Percentiles rank a stretch among this genome's conserved stretches.
These are phyloP conservation scores for Delia radicum DNA, from an alignment of 1,140 invertebrate genomes.

Conservation along the genomic window DNA sequence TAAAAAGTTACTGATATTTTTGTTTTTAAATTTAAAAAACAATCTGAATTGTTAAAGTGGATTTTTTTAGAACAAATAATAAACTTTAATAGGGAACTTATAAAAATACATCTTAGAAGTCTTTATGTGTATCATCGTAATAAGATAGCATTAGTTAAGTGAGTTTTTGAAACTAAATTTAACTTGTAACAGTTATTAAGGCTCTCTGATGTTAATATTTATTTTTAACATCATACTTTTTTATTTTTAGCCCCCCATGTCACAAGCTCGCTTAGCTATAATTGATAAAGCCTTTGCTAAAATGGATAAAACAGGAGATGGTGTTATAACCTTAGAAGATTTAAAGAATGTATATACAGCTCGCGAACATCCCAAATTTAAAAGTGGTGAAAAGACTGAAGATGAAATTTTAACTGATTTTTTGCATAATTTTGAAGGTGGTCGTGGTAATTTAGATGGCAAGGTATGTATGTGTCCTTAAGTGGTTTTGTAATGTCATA, in stretches of 20 bases:
- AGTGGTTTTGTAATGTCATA: background rate
- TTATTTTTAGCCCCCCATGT: conserved; percentile 81
- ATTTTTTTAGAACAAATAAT: too few relatives aligned
- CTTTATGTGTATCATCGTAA: too few relatives aligned
- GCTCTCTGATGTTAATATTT: too few relatives aligned
- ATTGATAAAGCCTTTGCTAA: conserved; percentile 87
- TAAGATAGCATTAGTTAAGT: too few relatives aligned
- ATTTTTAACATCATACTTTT: background rate
- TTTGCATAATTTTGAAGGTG: conserved; percentile 84
- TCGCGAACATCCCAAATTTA: conserved; percentile 62
- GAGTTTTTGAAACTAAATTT: too few relatives aligned
- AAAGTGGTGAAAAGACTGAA: conserved; percentile 87
- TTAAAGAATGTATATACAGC: conserved; percentile 59
- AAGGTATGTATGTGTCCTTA: conserved; percentile 62
- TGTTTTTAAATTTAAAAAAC: too few relatives aligned
- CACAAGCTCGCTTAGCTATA: conserved; percentile 69
- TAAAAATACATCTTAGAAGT: too few relatives aligned
- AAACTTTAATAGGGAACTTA: too few relatives aligned
- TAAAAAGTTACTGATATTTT: too few relatives aligned
- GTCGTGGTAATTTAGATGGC: conserved; percentile 73
- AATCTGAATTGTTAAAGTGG: too few relatives aligned
- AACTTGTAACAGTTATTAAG: too few relatives aligned
- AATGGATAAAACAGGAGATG: conserved; percentile 84
- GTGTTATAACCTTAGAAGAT: conserved; percentile 82
- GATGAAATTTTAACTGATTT: conserved; percentile 84